These are phyloP conservation scores for Athene noctua DNA, from an alignment of 2,113 vertebrate species.

Conservation along the genomic window DNA sequence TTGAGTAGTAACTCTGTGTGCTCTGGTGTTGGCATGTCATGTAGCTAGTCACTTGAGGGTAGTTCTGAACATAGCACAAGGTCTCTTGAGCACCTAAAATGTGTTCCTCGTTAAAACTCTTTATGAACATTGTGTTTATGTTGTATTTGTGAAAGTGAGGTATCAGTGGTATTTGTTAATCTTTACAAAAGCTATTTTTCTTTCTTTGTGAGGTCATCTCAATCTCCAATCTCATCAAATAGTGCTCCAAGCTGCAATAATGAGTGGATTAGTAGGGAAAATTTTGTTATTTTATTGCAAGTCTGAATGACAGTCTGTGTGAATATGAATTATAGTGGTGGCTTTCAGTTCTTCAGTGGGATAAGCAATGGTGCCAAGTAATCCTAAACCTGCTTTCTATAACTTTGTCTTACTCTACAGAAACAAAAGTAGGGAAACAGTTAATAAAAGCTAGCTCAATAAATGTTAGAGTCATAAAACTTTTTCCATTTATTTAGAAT, in stretches of 20 bases:
- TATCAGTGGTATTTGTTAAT: not conserved
- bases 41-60: not conserved
- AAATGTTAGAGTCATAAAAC: not conserved
- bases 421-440: not conserved
- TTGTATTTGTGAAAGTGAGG: not conserved
- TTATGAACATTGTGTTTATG: not conserved
- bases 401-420: not conserved
- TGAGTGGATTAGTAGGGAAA: not conserved
- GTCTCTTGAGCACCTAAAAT: not conserved
- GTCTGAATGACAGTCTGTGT: not conserved
- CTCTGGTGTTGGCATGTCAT: not conserved
- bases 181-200: conserved; percentile 3
- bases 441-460: not conserved
- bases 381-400: not conserved
- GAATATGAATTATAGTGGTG: not conserved
- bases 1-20: not conserved
- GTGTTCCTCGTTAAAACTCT: conserved; percentile 7
- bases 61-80: not conserved
- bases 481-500: not conserved
- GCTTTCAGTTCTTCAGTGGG: not conserved
- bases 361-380: not conserved
- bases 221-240: not conserved
- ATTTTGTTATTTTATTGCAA: not conserved
- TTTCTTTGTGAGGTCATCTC: not conserved
- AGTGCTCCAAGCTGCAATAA: not conserved